These are phyloP conservation scores for Anas flavirostris DNA, from an alignment of 2,797 vertebrate species.

Conservation along the genomic window DNA sequence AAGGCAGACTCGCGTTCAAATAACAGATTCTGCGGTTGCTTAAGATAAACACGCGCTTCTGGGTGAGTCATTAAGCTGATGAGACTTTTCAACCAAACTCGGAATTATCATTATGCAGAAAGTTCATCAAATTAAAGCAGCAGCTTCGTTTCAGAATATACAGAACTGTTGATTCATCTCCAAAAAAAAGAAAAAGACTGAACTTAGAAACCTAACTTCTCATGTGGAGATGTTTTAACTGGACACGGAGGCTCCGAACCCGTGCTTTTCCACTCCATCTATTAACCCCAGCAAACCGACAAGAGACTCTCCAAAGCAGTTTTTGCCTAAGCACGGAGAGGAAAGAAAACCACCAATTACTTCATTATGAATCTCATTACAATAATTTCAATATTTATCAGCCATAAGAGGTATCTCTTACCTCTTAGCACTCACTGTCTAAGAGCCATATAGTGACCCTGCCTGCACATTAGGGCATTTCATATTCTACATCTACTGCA, in stretches of 20 bases:
- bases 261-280: not conserved
- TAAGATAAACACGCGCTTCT: not conserved
- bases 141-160: not conserved
- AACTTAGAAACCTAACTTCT: too few species aligned
- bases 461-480: not conserved
- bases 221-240: not conserved
- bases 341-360: not conserved
- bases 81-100: not conserved
- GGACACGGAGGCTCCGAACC: not conserved
- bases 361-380: not conserved
- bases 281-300: not conserved
- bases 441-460: not conserved
- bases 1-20: not conserved
- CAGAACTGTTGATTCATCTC: not conserved
- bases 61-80: not conserved
- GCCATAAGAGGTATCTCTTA: not conserved
- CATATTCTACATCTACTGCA: not conserved
- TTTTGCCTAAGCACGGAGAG: not conserved
- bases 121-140: not conserved
- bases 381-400: not conserved
- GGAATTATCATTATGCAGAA: not conserved
- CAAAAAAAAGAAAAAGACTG: not conserved
- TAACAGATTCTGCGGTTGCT: rapidly evolving
- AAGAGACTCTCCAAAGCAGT: not conserved
- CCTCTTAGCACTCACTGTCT: not conserved